Conservation (phyloP, 2,797 vertebrate genomes). For the Sebastiscus tertius region DNA sequence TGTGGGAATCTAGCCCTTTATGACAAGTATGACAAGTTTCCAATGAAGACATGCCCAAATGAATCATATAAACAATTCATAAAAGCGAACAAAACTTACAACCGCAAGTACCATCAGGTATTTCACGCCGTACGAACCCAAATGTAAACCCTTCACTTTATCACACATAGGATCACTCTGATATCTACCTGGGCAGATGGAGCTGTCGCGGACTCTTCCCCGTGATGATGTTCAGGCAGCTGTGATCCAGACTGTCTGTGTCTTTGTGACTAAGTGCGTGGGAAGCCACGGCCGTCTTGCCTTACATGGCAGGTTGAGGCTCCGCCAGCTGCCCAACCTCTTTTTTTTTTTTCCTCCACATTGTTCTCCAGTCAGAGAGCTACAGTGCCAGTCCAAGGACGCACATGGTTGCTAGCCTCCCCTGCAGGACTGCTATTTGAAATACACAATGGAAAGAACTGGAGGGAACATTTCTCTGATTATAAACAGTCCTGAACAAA, state of each 20-base stretch:
- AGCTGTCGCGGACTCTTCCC: constrained; percentile 33
- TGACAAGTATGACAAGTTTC: not conserved
- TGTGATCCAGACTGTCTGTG: constrained; percentile 46
- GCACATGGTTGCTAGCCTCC: constrained; percentile 33
- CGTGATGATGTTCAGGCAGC: constrained; percentile 34
- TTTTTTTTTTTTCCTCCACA: constrained; percentile 26
- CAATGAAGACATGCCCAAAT: not conserved
- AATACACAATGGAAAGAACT: constrained; percentile 33
- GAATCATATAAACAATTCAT: constrained; percentile 1
- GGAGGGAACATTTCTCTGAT: constrained; percentile 12
- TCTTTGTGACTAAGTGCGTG: constrained; percentile 52
- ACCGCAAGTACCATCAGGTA: not conserved
- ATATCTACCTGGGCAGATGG: constrained; percentile 62
- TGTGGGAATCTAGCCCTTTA: not conserved
- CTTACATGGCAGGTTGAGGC: constrained; percentile 75
- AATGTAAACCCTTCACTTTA: not conserved
- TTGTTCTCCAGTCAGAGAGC: constrained; percentile 21
- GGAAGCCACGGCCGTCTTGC: constrained; percentile 57
- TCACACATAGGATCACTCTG: not conserved
- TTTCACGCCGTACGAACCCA: not conserved
- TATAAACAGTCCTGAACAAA: constrained; percentile 5
- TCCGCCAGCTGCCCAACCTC: constrained; percentile 70
- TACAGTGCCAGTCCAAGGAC: constrained; percentile 9
- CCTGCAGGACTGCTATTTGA: constrained; percentile 52
- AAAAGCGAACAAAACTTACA: constrained; percentile 14